Percentiles rank a stretch among this genome's conserved stretches.
phyloP scores from a whole-genome alignment of 2,113 vertebrate genomes.

The Dicerorhinus sumatrensis region DNA sequence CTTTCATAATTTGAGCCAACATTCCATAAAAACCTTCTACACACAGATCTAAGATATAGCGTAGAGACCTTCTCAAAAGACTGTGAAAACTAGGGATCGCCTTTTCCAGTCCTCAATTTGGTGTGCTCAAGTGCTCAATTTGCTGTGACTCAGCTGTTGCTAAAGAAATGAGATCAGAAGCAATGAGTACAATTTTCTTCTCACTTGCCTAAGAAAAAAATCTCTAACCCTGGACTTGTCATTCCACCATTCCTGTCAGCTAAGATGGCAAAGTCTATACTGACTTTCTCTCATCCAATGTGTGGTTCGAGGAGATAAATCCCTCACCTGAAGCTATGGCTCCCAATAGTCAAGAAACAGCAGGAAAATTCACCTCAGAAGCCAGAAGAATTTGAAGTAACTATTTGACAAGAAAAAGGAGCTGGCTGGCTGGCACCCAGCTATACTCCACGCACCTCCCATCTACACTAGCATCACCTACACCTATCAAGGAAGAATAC shows the following conservation, averaged over 20 bases:
- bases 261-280: neutral
- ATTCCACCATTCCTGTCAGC: neutral
- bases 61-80: neutral
- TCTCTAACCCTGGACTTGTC: neutral
- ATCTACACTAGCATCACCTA: fast-evolving
- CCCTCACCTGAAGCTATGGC: neutral
- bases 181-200: neutral
- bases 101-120: neutral
- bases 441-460: fast-evolving
- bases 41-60: neutral
- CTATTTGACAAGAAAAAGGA: neutral
- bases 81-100: neutral
- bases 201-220: neutral
- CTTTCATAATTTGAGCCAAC: neutral
- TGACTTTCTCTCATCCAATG: neutral
- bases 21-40: neutral
- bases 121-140: no score
- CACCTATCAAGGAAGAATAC: no score
- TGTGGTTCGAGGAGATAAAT: neutral
- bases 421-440: no score
- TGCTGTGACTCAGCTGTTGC: neutral
- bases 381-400: neutral
- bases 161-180: neutral
- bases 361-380: neutral
- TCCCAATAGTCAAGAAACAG: neutral